Base-by-base conservation (phyloP, 2,888 invertebrate species). In the Sarcophaga rosellei region DNA sequence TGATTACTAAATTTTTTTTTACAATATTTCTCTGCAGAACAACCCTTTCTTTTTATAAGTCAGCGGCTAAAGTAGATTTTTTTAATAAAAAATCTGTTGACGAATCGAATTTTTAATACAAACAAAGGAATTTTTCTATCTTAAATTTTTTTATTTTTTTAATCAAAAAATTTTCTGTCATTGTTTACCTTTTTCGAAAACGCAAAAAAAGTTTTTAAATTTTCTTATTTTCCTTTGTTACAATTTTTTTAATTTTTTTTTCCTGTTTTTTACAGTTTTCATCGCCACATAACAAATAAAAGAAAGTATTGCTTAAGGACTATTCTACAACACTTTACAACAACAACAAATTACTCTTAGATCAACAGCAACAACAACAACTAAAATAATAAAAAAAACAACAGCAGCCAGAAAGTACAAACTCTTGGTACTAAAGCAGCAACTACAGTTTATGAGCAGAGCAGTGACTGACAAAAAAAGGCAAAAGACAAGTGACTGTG, bases 251-350 rank as follows among this genome's bases (percentile, higher is more conserved):
- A 0, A 53, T 53, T 53, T 17, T 53, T 74, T 66, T 69, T 57
- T 35, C 17, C 53, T 75, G 17, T 21, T 80, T 75, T 61, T 84
- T 84, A 21, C 81, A 81, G 81, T 61, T 75, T 70, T 76, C 74
- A 59, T 35, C 81, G 78, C 73, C 68, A 63, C 47, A 81, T 68
- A 73, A 78, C 47, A 68, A 77, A 81, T 68, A 69, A 25, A 57
- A 76, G 74, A 74, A 17, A 78, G 20, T 59, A 85, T 70, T 12
- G 63, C 74, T 85, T 69, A 81, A 85, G 85, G 85, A 85, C 77
- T 68, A 75, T 53, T 53, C 73, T 61, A 11, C 44, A 25, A 65
- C 57, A 68, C 68, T 68, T 69, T 20, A 59, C 63, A 84, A 80
- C 81, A 86, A 82, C 78, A 84, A 45, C n/a, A 88, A 45, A 70